Evolutionary conservation across 2,888 invertebrate species (phyloP).

Genomic region (Crossocerus cetratus): DNA sequence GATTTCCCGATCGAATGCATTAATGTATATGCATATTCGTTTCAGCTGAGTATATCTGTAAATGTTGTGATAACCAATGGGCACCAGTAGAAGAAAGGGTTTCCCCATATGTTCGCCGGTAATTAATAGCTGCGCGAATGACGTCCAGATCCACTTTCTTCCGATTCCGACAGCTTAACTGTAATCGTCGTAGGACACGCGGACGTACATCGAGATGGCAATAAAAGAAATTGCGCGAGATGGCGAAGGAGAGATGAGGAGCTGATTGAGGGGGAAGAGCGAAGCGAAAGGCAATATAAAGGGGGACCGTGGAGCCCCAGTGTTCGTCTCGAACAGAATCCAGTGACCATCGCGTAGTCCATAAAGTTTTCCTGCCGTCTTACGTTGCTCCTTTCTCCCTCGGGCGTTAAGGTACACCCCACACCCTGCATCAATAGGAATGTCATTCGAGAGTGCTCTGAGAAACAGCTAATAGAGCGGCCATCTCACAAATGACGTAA

Average conservation of each 20-base stretch:
- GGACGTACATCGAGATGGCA: conserved; percentile 56
- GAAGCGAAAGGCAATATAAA: conserved; percentile 47
- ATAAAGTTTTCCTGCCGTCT: conserved; percentile 68
- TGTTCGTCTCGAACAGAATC: conserved; percentile 52
- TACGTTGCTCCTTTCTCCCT: conserved; percentile 62
- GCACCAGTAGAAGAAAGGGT: background rate
- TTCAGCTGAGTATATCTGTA: too few relatives aligned
- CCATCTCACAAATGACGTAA: conserved; percentile 46
- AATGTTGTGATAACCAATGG: too few relatives aligned
- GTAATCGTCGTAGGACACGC: conserved; percentile 66
- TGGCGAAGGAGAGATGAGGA: conserved; percentile 29
- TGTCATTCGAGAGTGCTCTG: conserved; percentile 73
- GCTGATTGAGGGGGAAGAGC: conserved; percentile 27
- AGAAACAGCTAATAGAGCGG: conserved; percentile 75
- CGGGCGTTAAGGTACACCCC: conserved; percentile 60
- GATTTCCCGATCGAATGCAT: too few relatives aligned
- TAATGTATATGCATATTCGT: too few relatives aligned
- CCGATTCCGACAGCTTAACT: conserved; percentile 57
- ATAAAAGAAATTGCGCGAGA: conserved; percentile 63
- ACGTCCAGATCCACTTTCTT: conserved; percentile 51
- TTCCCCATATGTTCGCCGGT: conserved; percentile 3
- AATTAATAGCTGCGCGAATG: conserved; percentile 32
- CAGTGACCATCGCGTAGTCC: conserved; percentile 69
- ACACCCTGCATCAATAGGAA: conserved; percentile 71
- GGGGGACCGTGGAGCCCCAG: conserved; percentile 39